phyloP scores from a whole-genome alignment of 2,888 invertebrate genomes.

The Chrysolina oricalcia region DNA sequence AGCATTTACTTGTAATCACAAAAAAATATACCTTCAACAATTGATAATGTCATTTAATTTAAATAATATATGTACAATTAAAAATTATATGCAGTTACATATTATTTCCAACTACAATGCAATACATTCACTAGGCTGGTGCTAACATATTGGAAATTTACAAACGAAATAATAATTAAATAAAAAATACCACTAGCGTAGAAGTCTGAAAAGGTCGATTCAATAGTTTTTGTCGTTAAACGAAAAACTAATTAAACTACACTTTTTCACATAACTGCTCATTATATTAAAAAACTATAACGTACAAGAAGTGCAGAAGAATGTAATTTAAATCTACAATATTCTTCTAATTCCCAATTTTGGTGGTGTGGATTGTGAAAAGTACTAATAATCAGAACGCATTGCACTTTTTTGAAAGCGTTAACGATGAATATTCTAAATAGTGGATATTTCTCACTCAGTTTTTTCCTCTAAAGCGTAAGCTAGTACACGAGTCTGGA shows the following conservation, averaged over 20 bases:
- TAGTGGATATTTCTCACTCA: constrained; percentile 63
- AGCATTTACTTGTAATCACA: constrained; percentile 61
- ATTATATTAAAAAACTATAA: constrained; percentile 57
- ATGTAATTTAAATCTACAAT: constrained; percentile 52
- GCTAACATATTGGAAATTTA: constrained; percentile 44
- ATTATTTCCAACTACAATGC: constrained; percentile 50
- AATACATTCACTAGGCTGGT: constrained; percentile 48
- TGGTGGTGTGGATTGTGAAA: constrained; percentile 51
- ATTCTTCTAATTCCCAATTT: constrained; percentile 51
- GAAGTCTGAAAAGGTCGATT: constrained; percentile 56
- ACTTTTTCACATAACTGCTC: constrained; percentile 57
- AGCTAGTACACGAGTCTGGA: constrained; percentile 62
- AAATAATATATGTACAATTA: constrained; percentile 63
- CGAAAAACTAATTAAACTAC: constrained; percentile 57
- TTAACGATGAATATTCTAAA: constrained; percentile 64
- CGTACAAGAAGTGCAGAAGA: constrained; percentile 59
- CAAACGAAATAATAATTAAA: constrained; percentile 38
- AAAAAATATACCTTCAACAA: constrained; percentile 60
- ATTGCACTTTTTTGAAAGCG: constrained; percentile 66
- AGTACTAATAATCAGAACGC: constrained; percentile 54
- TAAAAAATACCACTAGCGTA: constrained; percentile 60
- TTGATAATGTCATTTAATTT: constrained; percentile 59
- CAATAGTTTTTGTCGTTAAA: constrained; percentile 56
- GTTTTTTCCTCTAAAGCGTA: constrained; percentile 67
- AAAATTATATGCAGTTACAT: constrained; percentile 56